Base-by-base conservation (phyloP, 2,113 vertebrate species). In the Ariopsis seemanni region DNA sequence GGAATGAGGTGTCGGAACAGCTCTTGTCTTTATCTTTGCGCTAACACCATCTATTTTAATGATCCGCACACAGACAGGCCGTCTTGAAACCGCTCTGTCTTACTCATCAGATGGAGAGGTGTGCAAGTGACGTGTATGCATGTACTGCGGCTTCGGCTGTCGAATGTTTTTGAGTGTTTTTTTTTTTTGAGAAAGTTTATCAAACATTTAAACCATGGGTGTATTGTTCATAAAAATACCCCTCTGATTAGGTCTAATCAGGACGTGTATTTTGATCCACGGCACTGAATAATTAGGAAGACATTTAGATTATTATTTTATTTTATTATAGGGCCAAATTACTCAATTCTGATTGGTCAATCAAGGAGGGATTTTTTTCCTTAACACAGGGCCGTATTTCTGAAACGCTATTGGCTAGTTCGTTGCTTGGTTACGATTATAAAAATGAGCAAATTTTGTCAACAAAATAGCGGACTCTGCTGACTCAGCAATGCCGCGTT, bases 191-290 rank as follows among this genome's bases (percentile, higher is more conserved):
- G 58, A 75, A 67, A 67, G 74, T 67, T 42, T 48, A 60, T 50
- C 30, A 65, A 82, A 42, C 34, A n/a, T 71, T 69, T 67, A 50
- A 34, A 34, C 78, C 15, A 25, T 7, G 14, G 42, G 42, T 53
- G n/a, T 15, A 6, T 80, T 78, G 71, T 85, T 69, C 20, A 87
- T 62, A 50, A 63, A 82, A 82, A 53, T 65, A 69, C 6, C 75
- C 7, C 30, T 65, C 42, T 87, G 69, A 87, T 83, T 63, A 74
- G 34, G 55, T 42, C 57, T 82, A 82, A 82, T 72, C 80, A 75
- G 78, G 78, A 58, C 48, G 55, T 52, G 65, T 74, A 82, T 74
- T 82, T 63, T 83, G 42, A 75, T 57, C 62, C 52, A 42, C 9
- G 67, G 65, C 42, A 62, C 53, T 55, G 42, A 42, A 17, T 63